Base-by-base conservation (phyloP, 2,113 vertebrate species). In the Melanostigma gelatinosum region DNA sequence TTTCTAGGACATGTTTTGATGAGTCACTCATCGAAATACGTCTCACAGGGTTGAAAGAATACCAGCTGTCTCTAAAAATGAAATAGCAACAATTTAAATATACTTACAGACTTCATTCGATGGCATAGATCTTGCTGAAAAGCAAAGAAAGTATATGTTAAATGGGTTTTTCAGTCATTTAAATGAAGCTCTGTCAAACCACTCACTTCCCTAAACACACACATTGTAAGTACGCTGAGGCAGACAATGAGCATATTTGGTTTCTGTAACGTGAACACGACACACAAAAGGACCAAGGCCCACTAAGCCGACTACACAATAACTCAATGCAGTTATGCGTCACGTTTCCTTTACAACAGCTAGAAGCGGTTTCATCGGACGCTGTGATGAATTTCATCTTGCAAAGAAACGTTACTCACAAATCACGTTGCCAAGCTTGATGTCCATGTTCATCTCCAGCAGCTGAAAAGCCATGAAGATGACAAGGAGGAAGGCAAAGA, bases 401-500 rank as follows among this genome's bases (percentile, higher is more conserved):
- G 15, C 6, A 34, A 8, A 11, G 4, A 57, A 52, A n/a, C 0
- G 2, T 5, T 44, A 96, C 96, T 97, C 94, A 99, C 97, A 95
- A 80, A 97, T 96, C 15, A 96, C 80, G 58, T 88, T 94, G 79
- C 94, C 88, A 77, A 98, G 87, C 69, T 93, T 96, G 60, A 97
- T 93, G 83, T 98, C 96, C 91, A 94, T 92, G 92, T 96, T 97
- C 48, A 97, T 96, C 88, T 98, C 96, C 61, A 99, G 94, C 78
- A 99, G 95, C 89, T 99, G 96, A 82, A 97, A 97, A 78, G 96
- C 95, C 91, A 99, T 92, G 89, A 98, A 98, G 77, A 96, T 95
- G 0, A 92, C 96, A 20, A 99, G 72, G 82, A 98, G 85, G 90
- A 97, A 96, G 27, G 95, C 91, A 55, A 93, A 93, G 61, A 97